Percentiles rank a stretch among this genome's conserved stretches.
Conservation (phyloP, 2,888 invertebrate genomes). For the Empis livida region DNA sequence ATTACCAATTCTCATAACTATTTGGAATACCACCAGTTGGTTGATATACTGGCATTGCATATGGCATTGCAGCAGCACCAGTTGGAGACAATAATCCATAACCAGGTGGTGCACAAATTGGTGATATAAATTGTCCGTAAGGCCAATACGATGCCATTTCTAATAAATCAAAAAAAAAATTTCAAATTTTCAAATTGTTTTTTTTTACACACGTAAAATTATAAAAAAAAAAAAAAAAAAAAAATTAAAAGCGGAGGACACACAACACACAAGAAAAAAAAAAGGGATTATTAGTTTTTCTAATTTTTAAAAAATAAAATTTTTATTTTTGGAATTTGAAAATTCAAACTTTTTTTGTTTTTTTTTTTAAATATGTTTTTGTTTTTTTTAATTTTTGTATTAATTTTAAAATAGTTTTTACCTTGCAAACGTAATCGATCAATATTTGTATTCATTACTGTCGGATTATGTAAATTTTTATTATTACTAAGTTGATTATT, state of each 20-base stretch:
- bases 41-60: slow-evolving; percentile 20
- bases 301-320: neutral
- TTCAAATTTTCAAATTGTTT: neutral
- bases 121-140: slow-evolving; percentile 22
- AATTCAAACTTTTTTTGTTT: neutral
- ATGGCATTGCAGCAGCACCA: slow-evolving; percentile 14
- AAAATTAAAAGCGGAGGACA: no score
- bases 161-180: neutral
- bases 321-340: neutral
- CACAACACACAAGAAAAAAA: no score
- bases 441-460: neutral
- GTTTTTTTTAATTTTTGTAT: neutral
- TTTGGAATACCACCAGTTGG: slow-evolving; percentile 20
- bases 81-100: slow-evolving; percentile 19
- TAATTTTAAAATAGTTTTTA: neutral
- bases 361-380: neutral
- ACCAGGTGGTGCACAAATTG: slow-evolving; percentile 19
- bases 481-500: neutral
- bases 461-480: neutral
- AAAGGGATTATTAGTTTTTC: neutral
- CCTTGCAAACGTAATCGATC: neutral
- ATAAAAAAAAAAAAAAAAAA: no score
- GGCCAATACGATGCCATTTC: slow-evolving; percentile 24
- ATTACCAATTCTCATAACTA: neutral
- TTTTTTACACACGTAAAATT: neutral